Conservation (phyloP, 37 sponge, comb jelly and placozoan species). For the Diacarnus erythraeanus region DNA sequence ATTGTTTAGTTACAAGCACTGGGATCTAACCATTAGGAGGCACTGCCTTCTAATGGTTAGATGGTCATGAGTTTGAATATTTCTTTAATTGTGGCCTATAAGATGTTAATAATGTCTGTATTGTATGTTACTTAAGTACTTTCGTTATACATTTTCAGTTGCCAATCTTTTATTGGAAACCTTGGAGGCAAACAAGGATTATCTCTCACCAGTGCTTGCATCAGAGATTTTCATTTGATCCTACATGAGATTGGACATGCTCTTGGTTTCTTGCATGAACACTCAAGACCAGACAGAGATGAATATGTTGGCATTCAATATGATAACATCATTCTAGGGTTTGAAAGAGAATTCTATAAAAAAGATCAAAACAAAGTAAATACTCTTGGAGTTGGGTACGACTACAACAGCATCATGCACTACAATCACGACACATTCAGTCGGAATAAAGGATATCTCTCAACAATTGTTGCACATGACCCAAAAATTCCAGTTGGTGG, state of each 20-base stretch:
- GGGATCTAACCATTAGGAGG: too few relatives aligned
- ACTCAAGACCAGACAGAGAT: slow-evolving; percentile 68
- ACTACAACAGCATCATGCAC: slow-evolving; percentile 89
- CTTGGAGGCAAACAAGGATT: slow-evolving; percentile 20
- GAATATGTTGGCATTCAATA: slow-evolving; percentile 31
- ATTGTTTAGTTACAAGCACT: background rate
- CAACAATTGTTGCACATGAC: slow-evolving; percentile 45
- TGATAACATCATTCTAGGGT: slow-evolving; percentile 17
- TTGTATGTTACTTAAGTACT: too few relatives aligned
- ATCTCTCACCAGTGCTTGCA: slow-evolving; percentile 23
- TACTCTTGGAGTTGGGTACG: slow-evolving; percentile 70
- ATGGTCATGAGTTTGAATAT: too few relatives aligned
- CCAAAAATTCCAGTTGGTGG: slow-evolving; percentile 47
- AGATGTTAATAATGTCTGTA: too few relatives aligned
- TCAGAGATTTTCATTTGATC: background rate
- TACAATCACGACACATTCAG: slow-evolving; percentile 37
- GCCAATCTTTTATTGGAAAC: slow-evolving; percentile 28
- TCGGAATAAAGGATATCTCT: background rate
- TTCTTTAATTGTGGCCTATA: too few relatives aligned
- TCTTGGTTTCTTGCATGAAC: slow-evolving; percentile 77
- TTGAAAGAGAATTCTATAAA: slow-evolving; percentile 17
- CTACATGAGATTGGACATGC: slow-evolving; percentile 76
- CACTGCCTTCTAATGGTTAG: too few relatives aligned
- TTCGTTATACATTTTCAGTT: background rate
- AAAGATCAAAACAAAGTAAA: slow-evolving; percentile 2